Percentiles rank a stretch among this genome's conserved stretches.
Conservation (phyloP, 2,888 invertebrate species). For the Orthosia cruda region DNA sequence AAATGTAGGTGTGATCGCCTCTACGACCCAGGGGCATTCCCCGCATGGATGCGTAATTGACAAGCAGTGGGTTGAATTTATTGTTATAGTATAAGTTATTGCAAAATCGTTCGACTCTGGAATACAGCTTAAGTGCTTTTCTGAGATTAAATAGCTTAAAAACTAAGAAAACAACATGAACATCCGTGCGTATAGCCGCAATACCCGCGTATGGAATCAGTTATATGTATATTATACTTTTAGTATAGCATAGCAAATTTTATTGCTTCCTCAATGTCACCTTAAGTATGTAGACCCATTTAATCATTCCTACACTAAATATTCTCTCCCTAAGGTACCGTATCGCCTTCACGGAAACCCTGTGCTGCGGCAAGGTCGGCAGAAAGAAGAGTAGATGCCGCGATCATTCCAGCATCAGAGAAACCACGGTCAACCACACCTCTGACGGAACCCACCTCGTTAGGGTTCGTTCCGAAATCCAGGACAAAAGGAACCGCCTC, state of each 20-base stretch:
- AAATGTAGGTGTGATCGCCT: too few species aligned
- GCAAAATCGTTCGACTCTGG: neutral
- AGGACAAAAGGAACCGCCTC: constrained; percentile 72
- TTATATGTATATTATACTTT: neutral
- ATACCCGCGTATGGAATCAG: neutral
- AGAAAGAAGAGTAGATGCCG: constrained; percentile 88
- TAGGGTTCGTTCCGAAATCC: constrained; percentile 82
- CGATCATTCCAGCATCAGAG: constrained; percentile 93
- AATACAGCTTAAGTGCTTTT: neutral
- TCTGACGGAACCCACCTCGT: constrained; percentile 87
- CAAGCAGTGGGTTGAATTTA: too few species aligned
- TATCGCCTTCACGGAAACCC: constrained; percentile 94
- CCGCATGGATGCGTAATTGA: too few species aligned
- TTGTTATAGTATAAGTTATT: neutral
- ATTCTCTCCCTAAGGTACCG: constrained; percentile 92
- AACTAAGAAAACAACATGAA: neutral
- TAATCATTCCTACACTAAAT: neutral
- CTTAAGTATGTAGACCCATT: neutral
- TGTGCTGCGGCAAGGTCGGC: constrained; percentile 92
- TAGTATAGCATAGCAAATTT: neutral
- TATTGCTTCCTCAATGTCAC: neutral
- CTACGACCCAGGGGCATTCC: too few species aligned
- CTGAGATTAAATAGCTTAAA: neutral
- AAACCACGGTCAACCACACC: constrained; percentile 91
- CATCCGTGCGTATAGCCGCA: too few species aligned